Conservation (phyloP, 2,113 vertebrate genomes). For the Opisthocomus hoazin region DNA sequence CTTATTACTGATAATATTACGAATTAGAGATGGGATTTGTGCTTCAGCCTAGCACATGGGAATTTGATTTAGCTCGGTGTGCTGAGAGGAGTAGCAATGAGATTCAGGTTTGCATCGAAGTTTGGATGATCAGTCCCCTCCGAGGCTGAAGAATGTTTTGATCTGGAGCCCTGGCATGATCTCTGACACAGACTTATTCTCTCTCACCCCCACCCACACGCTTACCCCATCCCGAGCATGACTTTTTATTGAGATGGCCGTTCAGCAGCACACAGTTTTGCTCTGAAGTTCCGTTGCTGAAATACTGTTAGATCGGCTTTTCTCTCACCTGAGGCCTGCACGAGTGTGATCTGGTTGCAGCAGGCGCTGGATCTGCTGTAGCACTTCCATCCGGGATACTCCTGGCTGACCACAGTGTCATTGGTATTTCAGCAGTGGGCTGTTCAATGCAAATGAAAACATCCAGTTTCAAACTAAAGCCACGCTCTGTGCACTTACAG, state of each 20-base stretch:
- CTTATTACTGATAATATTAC: neutral
- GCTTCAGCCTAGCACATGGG: neutral
- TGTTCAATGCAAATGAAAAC: neutral
- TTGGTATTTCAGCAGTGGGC: neutral
- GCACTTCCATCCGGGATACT: neutral
- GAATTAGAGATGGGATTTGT: neutral
- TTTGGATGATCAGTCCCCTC: slow-evolving; percentile 13
- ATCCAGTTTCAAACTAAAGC: neutral
- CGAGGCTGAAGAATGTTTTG: slow-evolving; percentile 18
- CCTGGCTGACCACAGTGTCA: neutral
- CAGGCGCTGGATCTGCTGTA: neutral
- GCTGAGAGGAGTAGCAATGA: slow-evolving; percentile 27
- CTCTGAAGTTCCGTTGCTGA: slow-evolving; percentile 19
- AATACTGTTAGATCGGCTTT: slow-evolving; percentile 45
- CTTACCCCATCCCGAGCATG: neutral
- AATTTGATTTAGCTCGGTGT: slow-evolving; percentile 19
- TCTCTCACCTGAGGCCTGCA: neutral
- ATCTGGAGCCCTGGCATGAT: neutral
- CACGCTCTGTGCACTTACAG: neutral
- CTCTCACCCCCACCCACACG: neutral
- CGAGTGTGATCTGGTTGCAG: neutral
- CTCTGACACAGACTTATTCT: slow-evolving; percentile 26
- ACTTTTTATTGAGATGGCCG: neutral
- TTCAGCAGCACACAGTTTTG: slow-evolving; percentile 1
- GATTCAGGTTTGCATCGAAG: slow-evolving; percentile 2